Evolutionary conservation across 1,140 invertebrate genomes (phyloP).

Genomic region (Dendrolimus kikuchii): DNA sequence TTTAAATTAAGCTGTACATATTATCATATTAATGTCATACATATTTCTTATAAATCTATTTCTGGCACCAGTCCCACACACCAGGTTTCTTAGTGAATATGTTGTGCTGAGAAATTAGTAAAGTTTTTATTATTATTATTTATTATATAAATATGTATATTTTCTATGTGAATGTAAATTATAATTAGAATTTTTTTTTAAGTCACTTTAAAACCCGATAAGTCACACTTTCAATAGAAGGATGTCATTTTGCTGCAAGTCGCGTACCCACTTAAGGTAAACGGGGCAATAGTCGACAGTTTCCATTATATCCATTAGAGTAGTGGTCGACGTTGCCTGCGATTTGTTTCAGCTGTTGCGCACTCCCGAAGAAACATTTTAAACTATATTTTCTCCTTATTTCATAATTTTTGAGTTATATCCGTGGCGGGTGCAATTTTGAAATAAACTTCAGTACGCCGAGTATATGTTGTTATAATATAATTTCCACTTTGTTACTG

Average conservation of each 20-base stretch:
- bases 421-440: slow-evolving; percentile 6
- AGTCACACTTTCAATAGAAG: slow-evolving; percentile 5
- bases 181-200: background rate
- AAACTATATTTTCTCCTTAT: slow-evolving; percentile 35
- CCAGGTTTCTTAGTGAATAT: no score
- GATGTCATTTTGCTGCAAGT: slow-evolving; percentile 17
- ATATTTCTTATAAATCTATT: no score
- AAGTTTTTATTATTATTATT: no score
- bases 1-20: no score
- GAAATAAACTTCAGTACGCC: no score
- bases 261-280: slow-evolving; percentile 26
- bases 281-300: slow-evolving; percentile 15
- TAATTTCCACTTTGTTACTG: no score
- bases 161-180: no score
- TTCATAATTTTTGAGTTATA: slow-evolving; percentile 37
- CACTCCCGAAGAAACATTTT: slow-evolving; percentile 23
- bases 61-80: no score
- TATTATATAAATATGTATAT: no score
- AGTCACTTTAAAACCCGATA: slow-evolving; percentile 14
- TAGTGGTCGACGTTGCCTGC: slow-evolving; percentile 14
- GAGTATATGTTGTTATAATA: no score
- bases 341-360: slow-evolving; percentile 38
- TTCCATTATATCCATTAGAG: slow-evolving; percentile 29
- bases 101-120: no score
- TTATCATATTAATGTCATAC: no score